Conservation (phyloP, 2,113 vertebrate species). For the Nannobrachium achirus region DNA sequence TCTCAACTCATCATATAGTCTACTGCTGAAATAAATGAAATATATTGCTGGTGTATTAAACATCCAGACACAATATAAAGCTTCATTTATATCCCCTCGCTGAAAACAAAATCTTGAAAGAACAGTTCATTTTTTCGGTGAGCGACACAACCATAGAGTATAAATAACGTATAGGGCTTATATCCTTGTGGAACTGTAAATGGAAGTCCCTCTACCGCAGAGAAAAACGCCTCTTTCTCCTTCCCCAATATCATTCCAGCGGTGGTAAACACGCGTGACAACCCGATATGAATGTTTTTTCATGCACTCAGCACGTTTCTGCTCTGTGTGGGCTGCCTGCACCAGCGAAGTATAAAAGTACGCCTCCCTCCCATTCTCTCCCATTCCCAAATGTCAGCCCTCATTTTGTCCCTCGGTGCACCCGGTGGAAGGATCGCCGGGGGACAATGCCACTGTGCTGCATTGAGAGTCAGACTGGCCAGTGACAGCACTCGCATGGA, state of each 20-base stretch:
- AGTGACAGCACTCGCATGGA: constrained; percentile 59
- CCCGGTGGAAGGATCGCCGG: constrained; percentile 44
- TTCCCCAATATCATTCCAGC: constrained; percentile 8
- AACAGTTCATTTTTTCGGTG: too few species aligned
- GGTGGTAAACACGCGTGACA: constrained; percentile 27
- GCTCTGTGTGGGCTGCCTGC: background rate
- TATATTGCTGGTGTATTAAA: too few species aligned
- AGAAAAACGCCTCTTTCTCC: too few species aligned
- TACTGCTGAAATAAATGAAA: too few species aligned
- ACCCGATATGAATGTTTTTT: constrained; percentile 51
- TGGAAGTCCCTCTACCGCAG: too few species aligned
- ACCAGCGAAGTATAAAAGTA: constrained; percentile 46
- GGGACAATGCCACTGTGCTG: constrained; percentile 53
- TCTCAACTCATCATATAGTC: too few species aligned
- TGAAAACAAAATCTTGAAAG: background rate
- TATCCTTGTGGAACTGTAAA: background rate
- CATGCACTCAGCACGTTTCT: constrained; percentile 63
- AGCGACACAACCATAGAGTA: too few species aligned
- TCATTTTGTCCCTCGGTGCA: constrained; percentile 63
- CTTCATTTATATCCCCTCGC: background rate
- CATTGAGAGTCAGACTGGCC: constrained; percentile 50
- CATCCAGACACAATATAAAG: too few species aligned
- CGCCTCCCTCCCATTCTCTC: constrained; percentile 19
- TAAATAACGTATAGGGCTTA: background rate
- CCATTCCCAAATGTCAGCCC: constrained; percentile 55